Conservation (phyloP, 2,888 invertebrate genomes). For the Branchellion lobata region DNA sequence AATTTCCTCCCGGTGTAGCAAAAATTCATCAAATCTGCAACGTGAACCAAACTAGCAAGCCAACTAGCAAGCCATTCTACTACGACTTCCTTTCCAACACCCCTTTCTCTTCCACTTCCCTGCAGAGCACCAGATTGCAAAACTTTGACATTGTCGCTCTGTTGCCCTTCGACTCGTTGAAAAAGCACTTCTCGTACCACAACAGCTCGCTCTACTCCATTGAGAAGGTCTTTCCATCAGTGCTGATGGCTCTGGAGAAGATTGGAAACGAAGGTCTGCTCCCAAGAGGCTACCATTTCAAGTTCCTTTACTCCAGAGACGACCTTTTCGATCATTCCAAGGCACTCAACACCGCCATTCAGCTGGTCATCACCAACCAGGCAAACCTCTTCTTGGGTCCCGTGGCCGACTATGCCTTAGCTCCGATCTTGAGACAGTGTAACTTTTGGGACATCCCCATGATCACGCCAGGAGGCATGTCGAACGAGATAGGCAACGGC, state of each 20-base stretch:
- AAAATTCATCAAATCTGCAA: background rate
- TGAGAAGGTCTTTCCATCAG: slow-evolving; percentile 44
- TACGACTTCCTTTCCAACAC: background rate
- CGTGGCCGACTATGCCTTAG: slow-evolving; percentile 70
- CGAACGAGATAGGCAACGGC: slow-evolving; percentile 56
- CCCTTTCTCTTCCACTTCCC: no score
- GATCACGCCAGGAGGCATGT: slow-evolving; percentile 68
- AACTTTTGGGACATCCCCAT: slow-evolving; percentile 86
- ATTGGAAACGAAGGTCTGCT: background rate
- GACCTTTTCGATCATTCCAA: slow-evolving; percentile 54
- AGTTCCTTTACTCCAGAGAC: slow-evolving; percentile 53
- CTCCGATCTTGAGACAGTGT: slow-evolving; percentile 82
- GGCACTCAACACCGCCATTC: slow-evolving; percentile 55
- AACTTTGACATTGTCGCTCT: slow-evolving; percentile 36
- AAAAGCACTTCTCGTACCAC: background rate
- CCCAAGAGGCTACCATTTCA: slow-evolving; percentile 16
- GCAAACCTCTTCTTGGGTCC: slow-evolving; percentile 59
- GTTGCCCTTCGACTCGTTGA: slow-evolving; percentile 34
- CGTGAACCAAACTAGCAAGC: background rate
- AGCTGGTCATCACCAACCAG: slow-evolving; percentile 52
- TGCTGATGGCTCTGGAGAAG: slow-evolving; percentile 44
- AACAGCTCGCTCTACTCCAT: slow-evolving; percentile 37
- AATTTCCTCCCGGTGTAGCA: background rate
- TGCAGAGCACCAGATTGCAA: background rate
- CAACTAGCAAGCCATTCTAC: background rate